These are phyloP conservation scores for Melanotaenia duboulayi DNA, from an alignment of 2,113 vertebrate genomes.

Conservation along the genomic window DNA sequence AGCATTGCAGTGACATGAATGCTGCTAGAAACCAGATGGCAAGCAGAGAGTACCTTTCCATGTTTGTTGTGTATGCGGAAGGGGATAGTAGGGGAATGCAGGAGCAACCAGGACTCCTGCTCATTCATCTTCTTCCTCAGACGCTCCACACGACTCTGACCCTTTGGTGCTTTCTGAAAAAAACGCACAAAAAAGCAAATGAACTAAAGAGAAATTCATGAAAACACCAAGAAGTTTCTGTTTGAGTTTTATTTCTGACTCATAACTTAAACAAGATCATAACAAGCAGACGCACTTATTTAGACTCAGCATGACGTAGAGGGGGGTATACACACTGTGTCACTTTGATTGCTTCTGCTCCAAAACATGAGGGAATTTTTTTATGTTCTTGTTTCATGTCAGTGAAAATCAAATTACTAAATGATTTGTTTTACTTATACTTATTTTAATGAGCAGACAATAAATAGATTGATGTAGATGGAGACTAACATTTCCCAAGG, in stretches of 20 bases:
- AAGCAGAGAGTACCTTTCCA: constrained; percentile 88
- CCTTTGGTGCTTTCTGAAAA: constrained; percentile 92
- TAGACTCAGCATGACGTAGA: background rate
- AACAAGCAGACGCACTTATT: background rate
- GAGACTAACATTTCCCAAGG: too few relatives aligned
- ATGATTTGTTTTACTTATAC: background rate
- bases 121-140: constrained; percentile 99
- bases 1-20: background rate
- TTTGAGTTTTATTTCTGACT: background rate
- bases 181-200: constrained; percentile 16
- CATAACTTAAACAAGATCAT: background rate
- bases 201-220: background rate
- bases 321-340: background rate
- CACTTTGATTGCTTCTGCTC: background rate
- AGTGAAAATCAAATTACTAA: background rate
- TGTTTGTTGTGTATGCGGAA: constrained; percentile 97
- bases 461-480: background rate
- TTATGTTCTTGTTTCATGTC: background rate
- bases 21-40: background rate
- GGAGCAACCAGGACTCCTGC: constrained; percentile 95
- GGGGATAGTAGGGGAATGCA: constrained; percentile 94
- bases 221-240: background rate
- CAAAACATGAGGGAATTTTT: background rate
- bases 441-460: background rate
- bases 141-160: constrained; percentile 93